phyloP scores from a whole-genome alignment of 2,888 invertebrate genomes.

The Petrolisthes cinctipes region DNA sequence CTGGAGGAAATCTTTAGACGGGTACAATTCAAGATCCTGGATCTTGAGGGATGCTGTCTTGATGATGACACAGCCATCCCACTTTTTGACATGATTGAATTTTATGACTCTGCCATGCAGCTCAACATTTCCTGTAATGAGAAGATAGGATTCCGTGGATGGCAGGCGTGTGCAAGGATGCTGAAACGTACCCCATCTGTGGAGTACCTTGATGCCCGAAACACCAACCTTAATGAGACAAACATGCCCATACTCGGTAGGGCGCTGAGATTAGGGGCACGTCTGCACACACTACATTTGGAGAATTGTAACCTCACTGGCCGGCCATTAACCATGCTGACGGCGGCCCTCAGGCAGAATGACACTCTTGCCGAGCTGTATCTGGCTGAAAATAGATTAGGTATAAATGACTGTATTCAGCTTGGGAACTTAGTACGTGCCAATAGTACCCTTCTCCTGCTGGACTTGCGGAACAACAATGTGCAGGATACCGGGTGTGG shows the following conservation, averaged over 20 bases:
- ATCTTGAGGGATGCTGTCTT: constrained; percentile 78
- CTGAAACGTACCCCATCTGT: constrained; percentile 82
- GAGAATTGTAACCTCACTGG: constrained; percentile 83
- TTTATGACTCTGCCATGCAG: constrained; percentile 85
- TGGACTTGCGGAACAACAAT: constrained; percentile 81
- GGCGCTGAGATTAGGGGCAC: constrained; percentile 79
- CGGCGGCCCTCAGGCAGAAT: constrained; percentile 84
- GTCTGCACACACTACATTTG: constrained; percentile 81
- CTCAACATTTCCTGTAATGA: constrained; percentile 84
- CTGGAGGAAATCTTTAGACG: constrained; percentile 86
- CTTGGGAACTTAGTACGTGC: constrained; percentile 81
- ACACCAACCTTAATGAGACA: constrained; percentile 77
- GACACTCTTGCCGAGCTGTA: constrained; percentile 82
- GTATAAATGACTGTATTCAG: constrained; percentile 81
- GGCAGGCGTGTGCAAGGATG: constrained; percentile 85
- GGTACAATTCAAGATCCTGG: constrained; percentile 80
- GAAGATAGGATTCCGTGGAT: constrained; percentile 82
- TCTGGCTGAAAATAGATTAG: constrained; percentile 84
- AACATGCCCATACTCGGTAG: constrained; percentile 81
- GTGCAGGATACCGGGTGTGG: constrained; percentile 80
- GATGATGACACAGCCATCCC: constrained; percentile 84
- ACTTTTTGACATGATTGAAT: constrained; percentile 91
- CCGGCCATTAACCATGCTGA: constrained; percentile 80
- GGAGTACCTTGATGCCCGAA: constrained; percentile 78
- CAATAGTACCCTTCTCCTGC: constrained; percentile 81